These are phyloP conservation scores for Gallinago undulata DNA, from an alignment of 2,113 vertebrate species.

Conservation along the genomic window DNA sequence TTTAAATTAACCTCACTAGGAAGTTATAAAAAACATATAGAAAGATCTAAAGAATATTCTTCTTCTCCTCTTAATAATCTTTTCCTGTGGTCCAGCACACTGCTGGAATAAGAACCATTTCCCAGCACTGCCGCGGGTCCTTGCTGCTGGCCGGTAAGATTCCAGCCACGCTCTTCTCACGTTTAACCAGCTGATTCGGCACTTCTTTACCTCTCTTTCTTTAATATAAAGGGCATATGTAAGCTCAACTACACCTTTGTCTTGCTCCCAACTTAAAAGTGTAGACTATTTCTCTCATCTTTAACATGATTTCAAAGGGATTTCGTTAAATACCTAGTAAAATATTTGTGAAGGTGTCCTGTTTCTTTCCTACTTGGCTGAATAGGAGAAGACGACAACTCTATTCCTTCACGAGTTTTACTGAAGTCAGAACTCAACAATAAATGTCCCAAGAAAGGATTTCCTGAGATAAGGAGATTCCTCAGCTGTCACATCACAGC, in stretches of 20 bases:
- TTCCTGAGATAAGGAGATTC: slow-evolving; percentile 24
- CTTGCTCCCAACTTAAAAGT: background rate
- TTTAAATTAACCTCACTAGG: background rate
- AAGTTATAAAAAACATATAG: background rate
- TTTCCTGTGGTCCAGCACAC: background rate
- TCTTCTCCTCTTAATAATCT: background rate
- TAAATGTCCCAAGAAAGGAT: slow-evolving; percentile 20
- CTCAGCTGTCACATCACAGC: background rate
- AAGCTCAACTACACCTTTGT: background rate
- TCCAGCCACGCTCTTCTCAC: background rate
- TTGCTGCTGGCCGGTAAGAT: slow-evolving; percentile 1
- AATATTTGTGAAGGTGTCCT: background rate
- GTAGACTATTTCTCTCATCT: background rate
- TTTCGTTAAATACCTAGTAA: background rate
- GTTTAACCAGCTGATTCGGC: background rate
- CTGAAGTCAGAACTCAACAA: slow-evolving; percentile 14
- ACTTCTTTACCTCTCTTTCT: background rate
- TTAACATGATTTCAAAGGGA: background rate
- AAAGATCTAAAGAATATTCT: background rate
- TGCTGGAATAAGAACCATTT: background rate
- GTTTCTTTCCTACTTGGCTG: background rate
- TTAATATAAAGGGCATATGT: background rate
- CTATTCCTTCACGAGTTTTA: background rate
- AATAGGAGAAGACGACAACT: background rate
- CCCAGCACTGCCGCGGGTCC: background rate